Conservation (phyloP, 2,888 invertebrate genomes). For the Drosophila hawaiiensis region DNA sequence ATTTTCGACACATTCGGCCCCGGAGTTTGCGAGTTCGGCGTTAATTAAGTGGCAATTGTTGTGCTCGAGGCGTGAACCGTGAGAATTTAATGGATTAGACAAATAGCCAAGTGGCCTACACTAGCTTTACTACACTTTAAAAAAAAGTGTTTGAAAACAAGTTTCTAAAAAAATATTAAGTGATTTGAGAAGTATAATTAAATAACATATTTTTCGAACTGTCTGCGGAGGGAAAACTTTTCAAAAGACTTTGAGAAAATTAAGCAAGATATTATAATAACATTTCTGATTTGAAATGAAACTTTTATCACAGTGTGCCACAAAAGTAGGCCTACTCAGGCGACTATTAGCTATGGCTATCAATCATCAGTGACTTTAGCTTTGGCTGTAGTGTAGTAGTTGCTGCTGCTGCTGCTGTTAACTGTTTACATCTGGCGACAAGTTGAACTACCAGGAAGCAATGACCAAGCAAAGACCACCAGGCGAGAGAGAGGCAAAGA, state of each 20-base stretch:
- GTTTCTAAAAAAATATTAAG: neutral
- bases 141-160: neutral
- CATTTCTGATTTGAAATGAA: neutral
- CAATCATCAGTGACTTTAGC: slow-evolving; percentile 65
- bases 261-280: neutral
- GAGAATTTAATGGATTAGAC: slow-evolving; percentile 79
- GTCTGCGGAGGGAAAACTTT: neutral
- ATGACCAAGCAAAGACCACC: slow-evolving; percentile 78
- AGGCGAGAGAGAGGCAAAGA: slow-evolving; percentile 67
- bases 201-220: neutral
- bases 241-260: neutral
- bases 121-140: slow-evolving; percentile 11
- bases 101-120: slow-evolving; percentile 51
- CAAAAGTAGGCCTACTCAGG: slow-evolving; percentile 13
- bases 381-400: slow-evolving; percentile 38
- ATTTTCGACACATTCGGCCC: slow-evolving; percentile 61
- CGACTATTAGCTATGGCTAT: slow-evolving; percentile 65
- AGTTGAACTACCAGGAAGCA: slow-evolving; percentile 75
- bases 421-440: slow-evolving; percentile 68
- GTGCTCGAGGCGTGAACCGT: slow-evolving; percentile 68
- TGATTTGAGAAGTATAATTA: neutral
- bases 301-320: neutral
- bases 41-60: slow-evolving; percentile 81
- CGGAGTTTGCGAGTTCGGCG: slow-evolving; percentile 38
- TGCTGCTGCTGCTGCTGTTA: slow-evolving; percentile 60